Evolutionary conservation across 2,113 vertebrate species (phyloP), one percentile per base, ranked within the genome.

Genomic region (Prunella fulvescens): DNA sequence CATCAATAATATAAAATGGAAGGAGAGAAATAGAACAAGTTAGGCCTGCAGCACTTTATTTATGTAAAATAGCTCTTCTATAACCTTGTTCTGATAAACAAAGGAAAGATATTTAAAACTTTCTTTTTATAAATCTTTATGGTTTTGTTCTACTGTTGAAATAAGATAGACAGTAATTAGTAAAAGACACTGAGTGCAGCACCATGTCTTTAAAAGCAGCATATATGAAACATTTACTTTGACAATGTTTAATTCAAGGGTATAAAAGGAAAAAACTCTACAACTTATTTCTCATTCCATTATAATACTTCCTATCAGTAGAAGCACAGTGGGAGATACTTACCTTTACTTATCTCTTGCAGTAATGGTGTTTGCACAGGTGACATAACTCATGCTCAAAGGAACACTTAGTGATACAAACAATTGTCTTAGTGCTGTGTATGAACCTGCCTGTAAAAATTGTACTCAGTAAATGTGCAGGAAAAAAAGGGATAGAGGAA

Each of bases 1-100:
- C 88, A 96, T 96, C 95, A 95, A 85, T 96, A 96, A 90, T 91
- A 92, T 84, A 93, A 97, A 96, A 95, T 81, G 45, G 79, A 93
- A 86, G 86, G 50, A 88, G 14, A 95, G 80, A 95, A 97, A 86
- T 81, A 72, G 93, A 95, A 92, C 56, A 88, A 97, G 76, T 95
- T 93, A 91, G 81, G 92, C 92, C 95, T 91, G 94, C 84, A 93
- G 93, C 93, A 92, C 79, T 94, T 90, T 90, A 77, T 95, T 95
- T 97, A 94, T 94, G 69, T 86, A 90, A 96, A 95, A 90, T 74
- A 94, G 62, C 18, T 94, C 40, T 82, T 94, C 69, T 74, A 31
- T 86, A 90, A 82, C 65, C 69, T 94, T 92, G 65, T 81, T 37
- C 44, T 88, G 70, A 93, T 84, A 96, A 95, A 95, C 56, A 95